Conservation (phyloP, 2,113 vertebrate genomes). For the Dendropsophus ebraccatus region DNA sequence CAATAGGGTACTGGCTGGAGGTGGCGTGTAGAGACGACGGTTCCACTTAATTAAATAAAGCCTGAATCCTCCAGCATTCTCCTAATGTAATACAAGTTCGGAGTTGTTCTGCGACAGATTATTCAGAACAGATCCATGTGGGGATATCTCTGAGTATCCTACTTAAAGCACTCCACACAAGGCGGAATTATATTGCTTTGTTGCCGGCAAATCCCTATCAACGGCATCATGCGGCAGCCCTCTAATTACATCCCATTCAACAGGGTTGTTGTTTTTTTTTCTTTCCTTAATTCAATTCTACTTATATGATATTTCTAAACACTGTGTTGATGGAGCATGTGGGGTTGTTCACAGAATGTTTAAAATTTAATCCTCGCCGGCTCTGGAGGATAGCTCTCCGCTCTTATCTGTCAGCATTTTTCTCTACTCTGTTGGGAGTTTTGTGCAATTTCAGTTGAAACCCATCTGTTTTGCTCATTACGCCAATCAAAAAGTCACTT, state of each 20-base stretch:
- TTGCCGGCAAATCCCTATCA: conserved; percentile 33
- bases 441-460: conserved; percentile 66
- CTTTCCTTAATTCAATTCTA: conserved; percentile 32
- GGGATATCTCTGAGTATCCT: conserved; percentile 29
- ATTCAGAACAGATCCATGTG: conserved; percentile 23
- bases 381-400: conserved; percentile 63
- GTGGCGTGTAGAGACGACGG: not conserved
- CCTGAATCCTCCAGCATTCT: not conserved
- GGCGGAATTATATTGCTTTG: conserved; percentile 37
- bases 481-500: conserved; percentile 67
- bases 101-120: conserved; percentile 10
- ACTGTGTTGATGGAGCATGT: conserved; percentile 57
- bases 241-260: conserved; percentile 45
- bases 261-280: conserved; percentile 8
- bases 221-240: not conserved
- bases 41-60: conserved; percentile 20
- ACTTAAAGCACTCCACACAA: conserved; percentile 40
- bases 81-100: conserved; percentile 9
- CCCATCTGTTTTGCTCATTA: conserved; percentile 65
- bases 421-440: conserved; percentile 68
- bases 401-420: conserved; percentile 73
- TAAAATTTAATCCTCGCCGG: conserved; percentile 73
- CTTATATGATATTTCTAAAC: conserved; percentile 57
- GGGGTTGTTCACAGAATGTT: conserved; percentile 64
- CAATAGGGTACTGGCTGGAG: conserved; percentile 1